phyloP scores from a whole-genome alignment of 2,113 vertebrate genomes.

The Natator depressus region DNA sequence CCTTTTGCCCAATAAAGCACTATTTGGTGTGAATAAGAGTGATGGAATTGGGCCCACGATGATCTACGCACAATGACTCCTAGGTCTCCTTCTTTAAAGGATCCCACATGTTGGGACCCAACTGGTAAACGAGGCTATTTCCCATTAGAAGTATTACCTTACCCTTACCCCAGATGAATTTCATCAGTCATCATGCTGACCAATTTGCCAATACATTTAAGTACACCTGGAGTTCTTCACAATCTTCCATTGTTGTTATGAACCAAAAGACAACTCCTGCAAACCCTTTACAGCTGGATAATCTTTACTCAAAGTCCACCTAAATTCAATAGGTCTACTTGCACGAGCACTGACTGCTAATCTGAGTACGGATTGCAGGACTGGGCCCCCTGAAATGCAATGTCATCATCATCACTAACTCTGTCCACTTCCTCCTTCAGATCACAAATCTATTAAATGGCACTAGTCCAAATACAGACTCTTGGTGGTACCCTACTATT shows the following conservation, averaged over 20 bases:
- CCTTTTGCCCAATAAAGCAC: background rate
- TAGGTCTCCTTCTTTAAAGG: background rate
- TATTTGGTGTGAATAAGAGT: background rate
- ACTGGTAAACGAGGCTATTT: background rate
- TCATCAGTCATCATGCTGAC: background rate
- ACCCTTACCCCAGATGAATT: background rate
- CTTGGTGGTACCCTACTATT: conserved; percentile 17
- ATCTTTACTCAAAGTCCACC: background rate
- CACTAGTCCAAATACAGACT: conserved; percentile 10
- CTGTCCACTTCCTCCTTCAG: background rate
- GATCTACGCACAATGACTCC: background rate
- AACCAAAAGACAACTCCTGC: background rate
- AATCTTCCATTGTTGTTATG: background rate
- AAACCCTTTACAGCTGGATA: background rate
- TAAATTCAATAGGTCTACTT: background rate
- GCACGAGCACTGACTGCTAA: background rate
- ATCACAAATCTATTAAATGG: background rate
- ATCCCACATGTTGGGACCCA: background rate
- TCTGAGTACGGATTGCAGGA: background rate
- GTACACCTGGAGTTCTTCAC: background rate
- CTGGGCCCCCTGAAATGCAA: background rate
- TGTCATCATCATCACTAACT: background rate
- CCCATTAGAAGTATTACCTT: background rate
- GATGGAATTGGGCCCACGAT: background rate
- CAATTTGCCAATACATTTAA: background rate